Percentiles rank a stretch among this genome's conserved stretches.
Evolutionary conservation across 2,888 invertebrate genomes (phyloP).

Genomic region (Machimus atricapillus): DNA sequence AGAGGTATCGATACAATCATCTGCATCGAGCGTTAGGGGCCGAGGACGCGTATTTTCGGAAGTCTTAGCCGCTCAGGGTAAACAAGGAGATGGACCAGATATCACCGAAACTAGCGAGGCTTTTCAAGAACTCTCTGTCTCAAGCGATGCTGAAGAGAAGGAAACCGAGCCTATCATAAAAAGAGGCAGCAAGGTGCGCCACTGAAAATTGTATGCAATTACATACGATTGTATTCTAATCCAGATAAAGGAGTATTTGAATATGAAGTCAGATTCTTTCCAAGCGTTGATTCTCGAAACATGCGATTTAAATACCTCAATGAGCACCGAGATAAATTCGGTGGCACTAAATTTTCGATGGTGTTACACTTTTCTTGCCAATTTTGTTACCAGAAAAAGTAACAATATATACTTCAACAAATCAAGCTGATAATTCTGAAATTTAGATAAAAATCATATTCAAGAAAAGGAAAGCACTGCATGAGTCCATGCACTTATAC

Average conservation of each 20-base stretch:
- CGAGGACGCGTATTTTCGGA: background rate
- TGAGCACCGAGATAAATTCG: conserved; percentile 69
- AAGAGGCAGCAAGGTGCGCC: conserved; percentile 48
- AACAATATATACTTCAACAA: conserved; percentile 65
- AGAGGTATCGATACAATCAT: background rate
- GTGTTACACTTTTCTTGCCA: conserved; percentile 80
- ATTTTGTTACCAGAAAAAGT: conserved; percentile 69
- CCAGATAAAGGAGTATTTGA: conserved; percentile 77
- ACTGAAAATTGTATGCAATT: conserved; percentile 73
- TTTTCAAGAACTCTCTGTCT: background rate
- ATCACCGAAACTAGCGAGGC: background rate
- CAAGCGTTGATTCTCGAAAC: conserved; percentile 75
- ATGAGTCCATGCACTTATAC: conserved; percentile 79
- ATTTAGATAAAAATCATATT: conserved; percentile 65
- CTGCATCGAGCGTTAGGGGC: background rate
- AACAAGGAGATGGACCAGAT: background rate
- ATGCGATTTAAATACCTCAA: conserved; percentile 68
- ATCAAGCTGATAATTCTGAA: conserved; percentile 65
- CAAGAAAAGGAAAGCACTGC: conserved; percentile 67
- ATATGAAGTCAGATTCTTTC: conserved; percentile 81
- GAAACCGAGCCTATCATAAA: conserved; percentile 7
- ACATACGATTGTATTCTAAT: conserved; percentile 72
- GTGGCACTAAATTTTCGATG: conserved; percentile 81
- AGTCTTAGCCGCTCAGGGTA: background rate
- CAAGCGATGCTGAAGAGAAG: background rate